Conservation (phyloP, 2,797 vertebrate species). For the Potorous gilbertii region DNA sequence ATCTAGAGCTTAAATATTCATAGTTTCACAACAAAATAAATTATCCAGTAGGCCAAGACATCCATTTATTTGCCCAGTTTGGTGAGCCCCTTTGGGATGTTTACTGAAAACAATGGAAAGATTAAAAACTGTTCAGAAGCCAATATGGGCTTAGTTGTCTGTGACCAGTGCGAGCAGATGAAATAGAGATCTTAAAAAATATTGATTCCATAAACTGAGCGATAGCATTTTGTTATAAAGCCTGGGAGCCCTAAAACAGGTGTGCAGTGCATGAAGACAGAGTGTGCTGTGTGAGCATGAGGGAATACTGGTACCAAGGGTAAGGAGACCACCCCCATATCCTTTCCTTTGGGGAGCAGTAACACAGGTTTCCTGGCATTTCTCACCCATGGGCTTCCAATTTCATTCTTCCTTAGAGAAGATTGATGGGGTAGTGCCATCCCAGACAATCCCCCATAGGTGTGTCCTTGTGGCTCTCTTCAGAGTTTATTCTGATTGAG, state of each 20-base stretch:
- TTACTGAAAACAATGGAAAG: constrained; percentile 53
- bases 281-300: neutral
- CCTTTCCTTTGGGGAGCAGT: neutral
- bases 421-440: neutral
- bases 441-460: neutral
- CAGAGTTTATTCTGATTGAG: neutral
- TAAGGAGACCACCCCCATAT: neutral
- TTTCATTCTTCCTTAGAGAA: neutral
- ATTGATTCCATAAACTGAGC: constrained; percentile 28
- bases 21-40: constrained; percentile 59
- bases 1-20: constrained; percentile 40
- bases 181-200: constrained; percentile 32
- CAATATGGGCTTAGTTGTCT: neutral
- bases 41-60: constrained; percentile 31
- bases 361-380: neutral
- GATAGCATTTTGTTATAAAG: constrained; percentile 31
- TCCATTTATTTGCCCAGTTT: constrained; percentile 33
- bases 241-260: neutral
- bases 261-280: neutral
- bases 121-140: constrained; percentile 33
- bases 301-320: neutral
- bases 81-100: neutral
- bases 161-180: neutral
- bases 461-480: neutral
- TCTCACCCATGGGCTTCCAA: neutral